These are phyloP conservation scores for Hyla sarda DNA, from an alignment of 2,113 vertebrate species.

Conservation along the genomic window DNA sequence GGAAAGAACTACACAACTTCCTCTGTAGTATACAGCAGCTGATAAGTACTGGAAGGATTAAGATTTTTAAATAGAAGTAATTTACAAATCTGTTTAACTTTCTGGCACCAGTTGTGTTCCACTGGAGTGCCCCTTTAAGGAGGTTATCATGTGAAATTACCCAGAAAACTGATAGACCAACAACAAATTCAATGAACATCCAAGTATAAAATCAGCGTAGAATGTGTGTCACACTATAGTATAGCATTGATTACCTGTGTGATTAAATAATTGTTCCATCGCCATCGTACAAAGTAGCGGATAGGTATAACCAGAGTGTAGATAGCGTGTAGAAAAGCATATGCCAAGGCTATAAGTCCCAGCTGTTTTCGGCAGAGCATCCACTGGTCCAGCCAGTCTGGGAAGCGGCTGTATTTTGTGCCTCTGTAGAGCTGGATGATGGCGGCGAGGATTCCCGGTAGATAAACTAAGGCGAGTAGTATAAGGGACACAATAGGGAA, in stretches of 20 bases:
- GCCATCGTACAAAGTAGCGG: constrained; percentile 81
- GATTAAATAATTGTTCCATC: constrained; percentile 21
- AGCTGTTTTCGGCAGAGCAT: constrained; percentile 97
- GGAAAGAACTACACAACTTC: too few species aligned
- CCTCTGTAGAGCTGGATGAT: constrained; percentile 91
- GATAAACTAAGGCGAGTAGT: constrained; percentile 88
- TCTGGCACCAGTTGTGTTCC: too few species aligned
- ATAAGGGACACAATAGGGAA: constrained; percentile 86
- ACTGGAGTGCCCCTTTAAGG: too few species aligned
- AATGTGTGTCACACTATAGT: neutral
- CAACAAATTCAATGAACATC: neutral
- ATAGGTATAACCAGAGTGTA: constrained; percentile 86
- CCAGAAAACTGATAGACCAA: neutral
- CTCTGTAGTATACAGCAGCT: too few species aligned
- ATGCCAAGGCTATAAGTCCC: constrained; percentile 86
- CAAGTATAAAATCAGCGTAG: too few species aligned
- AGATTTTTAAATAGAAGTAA: too few species aligned
- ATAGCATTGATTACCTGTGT: constrained; percentile 73
- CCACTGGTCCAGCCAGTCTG: constrained; percentile 92
- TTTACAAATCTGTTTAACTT: too few species aligned
- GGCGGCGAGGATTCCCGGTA: constrained; percentile 89
- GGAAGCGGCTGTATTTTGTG: constrained; percentile 91
- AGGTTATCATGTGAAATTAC: too few species aligned
- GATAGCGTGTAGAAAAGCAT: constrained; percentile 86
- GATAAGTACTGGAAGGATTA: too few species aligned